These are phyloP conservation scores for Clostera curtula DNA, from an alignment of 2,888 invertebrate species.

Conservation along the genomic window DNA sequence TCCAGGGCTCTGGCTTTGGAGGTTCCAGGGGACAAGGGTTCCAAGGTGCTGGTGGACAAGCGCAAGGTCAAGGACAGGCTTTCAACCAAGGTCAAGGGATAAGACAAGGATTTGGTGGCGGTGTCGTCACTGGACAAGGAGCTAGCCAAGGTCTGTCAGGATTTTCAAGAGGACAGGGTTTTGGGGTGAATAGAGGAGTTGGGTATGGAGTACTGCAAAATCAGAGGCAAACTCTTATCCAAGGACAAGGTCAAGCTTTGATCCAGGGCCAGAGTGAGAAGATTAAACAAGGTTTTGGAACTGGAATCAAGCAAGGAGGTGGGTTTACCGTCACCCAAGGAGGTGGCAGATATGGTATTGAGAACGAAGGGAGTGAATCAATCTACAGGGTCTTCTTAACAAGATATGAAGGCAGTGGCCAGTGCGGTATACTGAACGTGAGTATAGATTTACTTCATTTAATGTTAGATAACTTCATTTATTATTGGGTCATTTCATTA, in stretches of 20 bases:
- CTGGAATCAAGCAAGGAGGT: conserved; percentile 3
- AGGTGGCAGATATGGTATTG: conserved; percentile 21
- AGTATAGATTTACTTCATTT: too few relatives aligned
- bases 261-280: conserved; percentile 22
- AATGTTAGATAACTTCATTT: too few relatives aligned
- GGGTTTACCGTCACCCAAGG: conserved; percentile 3
- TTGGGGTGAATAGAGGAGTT: conserved; percentile 16
- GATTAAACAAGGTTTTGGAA: conserved; percentile 12
- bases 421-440: conserved; percentile 57
- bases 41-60: too few relatives aligned
- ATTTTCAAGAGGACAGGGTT: conserved; percentile 20
- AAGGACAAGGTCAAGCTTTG: conserved; percentile 9
- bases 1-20: too few relatives aligned
- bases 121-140: too few relatives aligned
- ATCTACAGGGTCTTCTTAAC: conserved; percentile 43
- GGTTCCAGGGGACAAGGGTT: too few relatives aligned
- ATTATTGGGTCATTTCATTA: too few relatives aligned
- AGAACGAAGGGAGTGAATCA: conserved; percentile 44
- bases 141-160: too few relatives aligned
- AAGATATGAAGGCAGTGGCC: conserved; percentile 41
- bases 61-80: too few relatives aligned
- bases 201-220: too few relatives aligned
- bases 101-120: too few relatives aligned
- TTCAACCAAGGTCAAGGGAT: too few relatives aligned
- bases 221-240: conserved; percentile 17